A percentile compares a stretch with the other conserved stretches of the same genome.
Evolutionary conservation across 2,797 vertebrate species (phyloP).

Genomic region (Hydrophis major): DNA sequence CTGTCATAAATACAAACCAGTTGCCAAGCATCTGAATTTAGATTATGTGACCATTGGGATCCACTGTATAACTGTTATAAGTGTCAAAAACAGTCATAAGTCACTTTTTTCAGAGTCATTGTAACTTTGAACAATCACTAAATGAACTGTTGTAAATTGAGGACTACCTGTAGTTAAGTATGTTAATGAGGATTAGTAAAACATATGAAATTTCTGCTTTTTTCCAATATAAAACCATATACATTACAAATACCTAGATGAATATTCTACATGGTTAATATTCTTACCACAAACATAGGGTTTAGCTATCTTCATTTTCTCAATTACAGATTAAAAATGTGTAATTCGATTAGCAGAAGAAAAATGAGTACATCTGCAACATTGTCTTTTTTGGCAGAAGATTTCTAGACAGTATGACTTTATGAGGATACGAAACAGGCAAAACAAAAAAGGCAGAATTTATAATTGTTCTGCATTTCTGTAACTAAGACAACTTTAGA

Average conservation of each 20-base stretch:
- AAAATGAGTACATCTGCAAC: not conserved
- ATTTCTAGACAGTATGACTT: not conserved
- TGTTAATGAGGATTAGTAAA: slow-evolving; percentile 6
- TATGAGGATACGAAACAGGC: not conserved
- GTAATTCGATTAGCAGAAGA: not conserved
- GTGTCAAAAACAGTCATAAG: not conserved
- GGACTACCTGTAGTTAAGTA: not conserved
- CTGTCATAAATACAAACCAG: not conserved
- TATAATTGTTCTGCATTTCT: not conserved
- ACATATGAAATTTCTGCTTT: not conserved
- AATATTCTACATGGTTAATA: not conserved
- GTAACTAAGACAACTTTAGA: not conserved
- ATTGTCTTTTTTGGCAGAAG: not conserved
- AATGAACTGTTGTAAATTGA: not conserved
- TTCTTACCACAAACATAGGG: slow-evolving; percentile 1
- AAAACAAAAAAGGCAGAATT: not conserved
- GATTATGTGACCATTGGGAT: not conserved
- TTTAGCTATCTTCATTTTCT: not conserved
- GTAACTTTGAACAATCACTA: not conserved
- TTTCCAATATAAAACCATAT: not conserved
- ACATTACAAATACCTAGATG: not conserved
- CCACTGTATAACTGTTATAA: not conserved
- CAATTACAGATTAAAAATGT: not conserved
- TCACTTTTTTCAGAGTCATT: not conserved
- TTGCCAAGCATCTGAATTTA: not conserved